Evolutionary conservation across 2,797 vertebrate species (phyloP).

Genomic region (Melanotaenia nigrans): DNA sequence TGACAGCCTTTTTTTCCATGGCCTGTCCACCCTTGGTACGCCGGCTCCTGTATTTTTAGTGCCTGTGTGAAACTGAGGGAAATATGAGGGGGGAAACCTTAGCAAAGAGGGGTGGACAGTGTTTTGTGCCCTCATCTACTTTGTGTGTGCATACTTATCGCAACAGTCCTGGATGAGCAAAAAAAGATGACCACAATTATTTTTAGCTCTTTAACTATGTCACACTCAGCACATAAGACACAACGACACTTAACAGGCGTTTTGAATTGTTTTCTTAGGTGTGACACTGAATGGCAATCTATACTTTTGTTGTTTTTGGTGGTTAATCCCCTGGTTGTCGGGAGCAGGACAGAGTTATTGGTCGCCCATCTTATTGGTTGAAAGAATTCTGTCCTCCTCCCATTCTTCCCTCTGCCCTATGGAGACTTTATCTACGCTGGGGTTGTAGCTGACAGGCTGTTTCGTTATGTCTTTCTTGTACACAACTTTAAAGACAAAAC

Average conservation of each 20-base stretch:
- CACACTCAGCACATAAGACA: conserved; percentile 19
- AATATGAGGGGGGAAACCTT: conserved; percentile 47
- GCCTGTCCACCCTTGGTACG: conserved; percentile 67
- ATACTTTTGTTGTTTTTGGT: conserved; percentile 34
- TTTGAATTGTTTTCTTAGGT: conserved; percentile 22
- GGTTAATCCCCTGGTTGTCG: conserved; percentile 54
- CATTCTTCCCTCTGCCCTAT: background rate
- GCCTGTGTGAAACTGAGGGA: conserved; percentile 77
- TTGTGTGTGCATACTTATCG: background rate
- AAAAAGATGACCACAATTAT: conserved; percentile 33
- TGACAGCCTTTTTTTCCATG: conserved; percentile 78
- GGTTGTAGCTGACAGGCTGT: conserved; percentile 8
- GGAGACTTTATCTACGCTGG: background rate
- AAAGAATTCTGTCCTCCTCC: conserved; percentile 22
- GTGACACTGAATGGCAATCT: conserved; percentile 34
- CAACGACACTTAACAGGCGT: conserved; percentile 37
- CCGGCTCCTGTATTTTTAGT: conserved; percentile 81
- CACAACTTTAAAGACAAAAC: conserved; percentile 25
- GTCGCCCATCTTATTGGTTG: conserved; percentile 21
- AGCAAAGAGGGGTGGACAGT: conserved; percentile 14
- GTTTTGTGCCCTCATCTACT: conserved; percentile 23
- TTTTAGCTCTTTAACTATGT: conserved; percentile 32
- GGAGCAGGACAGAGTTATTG: conserved; percentile 36
- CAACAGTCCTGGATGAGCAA: conserved; percentile 1
- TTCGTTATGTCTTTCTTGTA: conserved; percentile 22